phyloP scores from a whole-genome alignment of 2,113 vertebrate species.

The Pelmatolapia mariae region DNA sequence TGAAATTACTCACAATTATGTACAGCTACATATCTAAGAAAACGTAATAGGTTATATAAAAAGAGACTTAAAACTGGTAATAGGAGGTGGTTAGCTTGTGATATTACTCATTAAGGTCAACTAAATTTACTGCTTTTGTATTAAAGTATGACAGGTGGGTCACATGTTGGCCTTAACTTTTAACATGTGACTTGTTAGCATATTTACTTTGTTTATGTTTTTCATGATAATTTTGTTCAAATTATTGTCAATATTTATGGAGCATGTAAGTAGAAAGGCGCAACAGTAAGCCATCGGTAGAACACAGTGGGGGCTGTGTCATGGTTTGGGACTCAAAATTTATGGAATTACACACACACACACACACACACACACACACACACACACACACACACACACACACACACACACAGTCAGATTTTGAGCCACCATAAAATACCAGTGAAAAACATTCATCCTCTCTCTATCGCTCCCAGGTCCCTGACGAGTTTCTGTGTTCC shows the following conservation, averaged over 20 bases:
- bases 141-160: not conserved
- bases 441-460: not conserved
- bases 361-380: not conserved
- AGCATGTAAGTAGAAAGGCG: not conserved
- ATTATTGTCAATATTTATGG: not conserved
- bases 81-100: not conserved
- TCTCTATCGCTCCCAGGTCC: not conserved
- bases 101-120: not conserved
- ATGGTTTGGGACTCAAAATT: not conserved
- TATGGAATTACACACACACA: not conserved
- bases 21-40: not conserved
- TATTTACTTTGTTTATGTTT: not conserved
- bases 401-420: not conserved
- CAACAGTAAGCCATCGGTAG: not conserved
- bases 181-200: not conserved
- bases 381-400: not conserved
- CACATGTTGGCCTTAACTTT: not conserved
- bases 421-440: not conserved
- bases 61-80: not conserved
- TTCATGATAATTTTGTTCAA: not conserved
- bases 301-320: not conserved
- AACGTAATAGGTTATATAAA: not conserved
- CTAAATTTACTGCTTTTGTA: not conserved
- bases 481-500: not conserved
- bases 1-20: not conserved